Evolutionary conservation across 2,888 invertebrate genomes (phyloP).

Genomic region (Zaprionus lineosus): DNA sequence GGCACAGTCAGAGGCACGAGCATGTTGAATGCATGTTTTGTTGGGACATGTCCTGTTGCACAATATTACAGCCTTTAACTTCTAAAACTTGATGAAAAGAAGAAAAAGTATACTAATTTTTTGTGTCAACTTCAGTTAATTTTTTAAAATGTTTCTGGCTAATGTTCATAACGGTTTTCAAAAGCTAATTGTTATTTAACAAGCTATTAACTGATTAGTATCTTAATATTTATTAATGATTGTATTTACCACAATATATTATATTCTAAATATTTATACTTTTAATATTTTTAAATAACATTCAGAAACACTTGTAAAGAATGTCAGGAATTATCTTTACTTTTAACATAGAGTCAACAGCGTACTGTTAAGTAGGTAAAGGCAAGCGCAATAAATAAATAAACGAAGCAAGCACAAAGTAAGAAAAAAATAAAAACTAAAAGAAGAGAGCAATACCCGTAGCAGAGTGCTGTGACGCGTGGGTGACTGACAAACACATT

Average conservation of each 20-base stretch:
- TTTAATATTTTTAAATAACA: neutral
- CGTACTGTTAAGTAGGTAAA: neutral
- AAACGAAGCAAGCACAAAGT: too few species aligned
- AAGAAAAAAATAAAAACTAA: too few species aligned
- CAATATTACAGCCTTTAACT: too few species aligned
- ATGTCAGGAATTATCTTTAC: neutral
- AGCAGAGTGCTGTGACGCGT: slow-evolving; percentile 18
- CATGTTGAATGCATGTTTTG: too few species aligned
- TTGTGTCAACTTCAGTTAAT: too few species aligned
- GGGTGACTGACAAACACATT: slow-evolving; percentile 26
- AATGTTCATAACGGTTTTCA: too few species aligned
- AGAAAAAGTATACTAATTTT: neutral
- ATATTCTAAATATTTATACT: neutral
- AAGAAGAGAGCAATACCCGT: slow-evolving; percentile 19
- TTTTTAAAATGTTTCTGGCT: neutral
- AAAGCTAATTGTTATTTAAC: too few species aligned
- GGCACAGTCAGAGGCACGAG: neutral
- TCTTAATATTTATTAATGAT: neutral
- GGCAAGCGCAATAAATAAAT: neutral
- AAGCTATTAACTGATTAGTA: neutral
- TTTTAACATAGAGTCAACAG: neutral
- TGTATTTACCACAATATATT: neutral
- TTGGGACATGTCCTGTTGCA: too few species aligned
- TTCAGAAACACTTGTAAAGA: neutral
- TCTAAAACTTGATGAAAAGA: too few species aligned